Evolutionary conservation across 2,797 vertebrate species (phyloP), one percentile per base, ranked within the genome.

Genomic region (Pyrocephalus nanus): DNA sequence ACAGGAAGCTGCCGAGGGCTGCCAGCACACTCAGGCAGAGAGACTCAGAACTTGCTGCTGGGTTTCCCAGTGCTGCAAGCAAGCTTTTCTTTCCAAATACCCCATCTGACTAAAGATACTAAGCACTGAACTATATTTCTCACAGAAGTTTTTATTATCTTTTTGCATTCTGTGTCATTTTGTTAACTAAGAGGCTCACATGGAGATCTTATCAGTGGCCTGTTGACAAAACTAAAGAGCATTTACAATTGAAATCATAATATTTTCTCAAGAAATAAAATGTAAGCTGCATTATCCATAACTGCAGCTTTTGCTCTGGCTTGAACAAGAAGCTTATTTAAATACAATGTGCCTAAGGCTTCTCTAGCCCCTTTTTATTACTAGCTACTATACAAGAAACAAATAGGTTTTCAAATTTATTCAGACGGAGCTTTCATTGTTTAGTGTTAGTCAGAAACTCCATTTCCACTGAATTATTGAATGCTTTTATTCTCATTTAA

Each of bases 181-280:
- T 86, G 75, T 62, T 75, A 94, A 69, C 50, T 18, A 58, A 90
- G 70, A 80, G 71, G 81, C 40, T 91, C 91, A 77, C 72, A 36
- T 0, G 22, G 42, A 90, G 81, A 95, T 90, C 61, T 86, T 94
- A 93, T 83, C 72, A 65, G 43, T 3, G 27, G 61, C 61, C 57
- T 69, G 62, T 30, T 90, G 89, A 96, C 65, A 91, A 89, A 76
- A 92, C 69, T 65, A 91, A 95, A 93, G 71, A 87, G 81, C 91
- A 88, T 87, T 94, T 94, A 93, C 86, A 95, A 93, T 86, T 85
- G 93, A 87, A 95, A 93, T 96, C 77, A 96, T 91, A 91, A 94
- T 94, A 85, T 96, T 89, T 91, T 79, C 36, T 94, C 78, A 77
- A 80, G 65, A 93, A 95, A 95, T 80, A 83, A 91, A 92, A 58